phyloP scores from a whole-genome alignment of 2,113 vertebrate genomes.

The Mola mola region DNA sequence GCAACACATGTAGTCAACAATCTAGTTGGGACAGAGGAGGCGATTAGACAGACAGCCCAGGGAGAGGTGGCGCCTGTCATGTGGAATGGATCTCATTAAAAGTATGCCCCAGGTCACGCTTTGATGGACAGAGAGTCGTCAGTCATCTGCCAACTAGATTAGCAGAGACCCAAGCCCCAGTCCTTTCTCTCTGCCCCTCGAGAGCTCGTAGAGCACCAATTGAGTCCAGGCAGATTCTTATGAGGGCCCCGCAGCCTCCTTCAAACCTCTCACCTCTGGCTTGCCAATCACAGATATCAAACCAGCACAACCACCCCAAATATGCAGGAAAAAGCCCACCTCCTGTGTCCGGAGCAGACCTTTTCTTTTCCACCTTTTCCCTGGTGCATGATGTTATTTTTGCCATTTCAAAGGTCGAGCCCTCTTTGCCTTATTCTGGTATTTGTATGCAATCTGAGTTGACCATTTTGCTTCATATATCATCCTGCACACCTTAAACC shows the following conservation, averaged over 20 bases:
- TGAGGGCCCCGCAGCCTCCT: conserved; percentile 41
- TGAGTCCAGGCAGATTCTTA: conserved; percentile 50
- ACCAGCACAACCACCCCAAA: conserved; percentile 32
- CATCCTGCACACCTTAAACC: background rate
- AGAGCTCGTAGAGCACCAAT: conserved; percentile 69
- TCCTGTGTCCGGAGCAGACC: conserved; percentile 56
- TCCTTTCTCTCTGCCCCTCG: conserved; percentile 57
- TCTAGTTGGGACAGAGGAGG: conserved; percentile 61
- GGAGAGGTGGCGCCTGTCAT: conserved; percentile 76
- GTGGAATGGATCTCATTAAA: conserved; percentile 85
- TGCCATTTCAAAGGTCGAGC: conserved; percentile 19
- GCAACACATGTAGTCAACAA: conserved; percentile 69
- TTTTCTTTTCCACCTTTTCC: conserved; percentile 36
- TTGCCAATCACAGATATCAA: conserved; percentile 56
- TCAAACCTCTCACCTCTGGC: conserved; percentile 58
- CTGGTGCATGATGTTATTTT: conserved; percentile 12
- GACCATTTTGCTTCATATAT: no score
- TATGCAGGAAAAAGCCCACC: conserved; percentile 27
- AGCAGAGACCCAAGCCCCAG: conserved; percentile 59
- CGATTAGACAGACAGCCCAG: conserved; percentile 71
- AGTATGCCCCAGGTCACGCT: conserved; percentile 81
- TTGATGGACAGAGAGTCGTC: conserved; percentile 82
- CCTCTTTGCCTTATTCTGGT: conserved; percentile 5
- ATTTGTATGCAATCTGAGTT: conserved; percentile 18
- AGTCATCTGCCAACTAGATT: conserved; percentile 80